A percentile compares a stretch with the other conserved stretches of the same genome.
These are phyloP conservation scores for Camptogramma bilineatum DNA, from an alignment of 2,888 invertebrate species.

Conservation along the genomic window DNA sequence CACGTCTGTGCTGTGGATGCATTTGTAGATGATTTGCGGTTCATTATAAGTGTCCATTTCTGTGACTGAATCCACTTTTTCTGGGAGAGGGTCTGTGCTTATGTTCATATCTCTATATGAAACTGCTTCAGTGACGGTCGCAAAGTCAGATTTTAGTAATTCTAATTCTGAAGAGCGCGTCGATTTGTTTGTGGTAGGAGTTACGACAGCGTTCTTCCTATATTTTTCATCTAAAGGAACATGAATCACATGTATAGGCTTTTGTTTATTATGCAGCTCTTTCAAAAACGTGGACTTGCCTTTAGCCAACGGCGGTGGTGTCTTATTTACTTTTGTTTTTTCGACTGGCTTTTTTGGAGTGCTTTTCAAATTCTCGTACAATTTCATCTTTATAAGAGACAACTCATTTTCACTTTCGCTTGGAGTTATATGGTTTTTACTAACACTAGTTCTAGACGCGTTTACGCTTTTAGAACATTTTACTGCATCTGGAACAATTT, in stretches of 20 bases:
- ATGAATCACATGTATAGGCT: slow-evolving; percentile 57
- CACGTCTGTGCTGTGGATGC: slow-evolving; percentile 47
- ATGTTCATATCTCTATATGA: slow-evolving; percentile 53
- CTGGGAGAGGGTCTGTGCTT: slow-evolving; percentile 55
- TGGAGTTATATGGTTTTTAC: slow-evolving; percentile 56
- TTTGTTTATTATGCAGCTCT: slow-evolving; percentile 53
- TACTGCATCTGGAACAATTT: slow-evolving; percentile 53
- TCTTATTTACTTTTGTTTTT: slow-evolving; percentile 44
- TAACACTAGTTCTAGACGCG: slow-evolving; percentile 58
- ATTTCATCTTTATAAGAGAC: slow-evolving; percentile 51
- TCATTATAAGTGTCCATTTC: slow-evolving; percentile 52
- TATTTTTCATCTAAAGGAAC: slow-evolving; percentile 63
- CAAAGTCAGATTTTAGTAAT: slow-evolving; percentile 44
- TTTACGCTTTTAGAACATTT: slow-evolving; percentile 47
- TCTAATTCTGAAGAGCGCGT: slow-evolving; percentile 26
- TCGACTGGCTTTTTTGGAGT: slow-evolving; percentile 48
- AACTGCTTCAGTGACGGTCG: slow-evolving; percentile 49
- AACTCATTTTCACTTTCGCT: slow-evolving; percentile 60
- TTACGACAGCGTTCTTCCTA: slow-evolving; percentile 39
- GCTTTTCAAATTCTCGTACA: slow-evolving; percentile 49
- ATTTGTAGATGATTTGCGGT: slow-evolving; percentile 49
- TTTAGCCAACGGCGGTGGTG: slow-evolving; percentile 39
- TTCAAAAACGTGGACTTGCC: slow-evolving; percentile 48
- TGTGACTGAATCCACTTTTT: slow-evolving; percentile 55
- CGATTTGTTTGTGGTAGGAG: slow-evolving; percentile 4